Conservation (phyloP, 2,113 vertebrate genomes). For the Hemiscyllium ocellatum region DNA sequence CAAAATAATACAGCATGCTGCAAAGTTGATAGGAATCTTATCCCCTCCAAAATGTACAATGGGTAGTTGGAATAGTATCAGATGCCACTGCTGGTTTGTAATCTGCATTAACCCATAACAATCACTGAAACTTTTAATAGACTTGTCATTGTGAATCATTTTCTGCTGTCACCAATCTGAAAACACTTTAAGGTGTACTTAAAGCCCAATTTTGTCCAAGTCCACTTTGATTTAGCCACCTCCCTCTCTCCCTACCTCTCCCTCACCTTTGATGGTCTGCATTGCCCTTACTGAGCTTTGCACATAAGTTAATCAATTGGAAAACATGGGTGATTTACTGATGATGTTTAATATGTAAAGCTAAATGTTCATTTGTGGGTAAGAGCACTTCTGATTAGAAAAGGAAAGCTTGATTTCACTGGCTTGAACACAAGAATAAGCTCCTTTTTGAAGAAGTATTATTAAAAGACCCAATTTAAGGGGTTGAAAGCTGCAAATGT, state of each 20-base stretch:
- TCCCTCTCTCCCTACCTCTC: too few relatives aligned
- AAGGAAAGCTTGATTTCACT: neutral
- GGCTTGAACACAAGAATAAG: neutral
- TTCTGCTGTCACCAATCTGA: neutral
- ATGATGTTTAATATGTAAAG: too few relatives aligned
- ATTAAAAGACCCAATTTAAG: neutral
- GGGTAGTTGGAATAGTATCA: neutral
- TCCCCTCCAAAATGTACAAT: neutral
- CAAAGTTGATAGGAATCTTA: neutral
- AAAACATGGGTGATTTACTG: too few relatives aligned
- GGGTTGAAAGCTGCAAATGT: neutral
- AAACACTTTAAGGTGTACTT: neutral
- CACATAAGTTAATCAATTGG: too few relatives aligned
- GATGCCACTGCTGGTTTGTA: neutral
- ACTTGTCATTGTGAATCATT: neutral
- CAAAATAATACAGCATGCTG: neutral
- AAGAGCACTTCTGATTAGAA: too few relatives aligned
- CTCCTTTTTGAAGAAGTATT: neutral
- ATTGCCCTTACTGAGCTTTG: too few relatives aligned
- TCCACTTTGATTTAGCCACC: too few relatives aligned
- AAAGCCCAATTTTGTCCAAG: neutral
- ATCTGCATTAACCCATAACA: neutral
- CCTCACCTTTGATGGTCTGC: too few relatives aligned
- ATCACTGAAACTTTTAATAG: neutral
- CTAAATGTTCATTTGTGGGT: too few relatives aligned